Evolutionary conservation across 2,797 vertebrate genomes (phyloP).

Genomic region (Enoplosus armatus): DNA sequence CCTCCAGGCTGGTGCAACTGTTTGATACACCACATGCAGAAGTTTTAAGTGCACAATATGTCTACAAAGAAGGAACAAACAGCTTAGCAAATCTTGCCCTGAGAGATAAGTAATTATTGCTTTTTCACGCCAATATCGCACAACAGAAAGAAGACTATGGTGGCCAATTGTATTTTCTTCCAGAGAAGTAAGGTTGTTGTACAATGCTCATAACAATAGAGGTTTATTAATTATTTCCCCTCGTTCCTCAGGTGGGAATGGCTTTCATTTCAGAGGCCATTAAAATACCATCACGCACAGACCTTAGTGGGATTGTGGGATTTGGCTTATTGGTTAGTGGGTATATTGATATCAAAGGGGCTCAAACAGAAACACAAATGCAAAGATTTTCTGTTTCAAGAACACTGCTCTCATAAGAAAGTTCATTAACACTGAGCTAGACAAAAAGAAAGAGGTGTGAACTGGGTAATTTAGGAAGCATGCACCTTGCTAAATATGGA

Average conservation of each 20-base stretch:
- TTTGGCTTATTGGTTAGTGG: slow-evolving; percentile 54
- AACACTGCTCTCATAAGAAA: not conserved
- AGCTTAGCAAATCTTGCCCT: slow-evolving; percentile 8
- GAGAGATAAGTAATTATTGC: slow-evolving; percentile 29
- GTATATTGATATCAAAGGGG: slow-evolving; percentile 37
- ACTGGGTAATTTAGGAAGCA: not conserved
- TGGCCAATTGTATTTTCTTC: slow-evolving; percentile 26
- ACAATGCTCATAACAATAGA: slow-evolving; percentile 44
- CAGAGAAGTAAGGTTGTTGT: slow-evolving; percentile 20
- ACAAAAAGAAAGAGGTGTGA: not conserved
- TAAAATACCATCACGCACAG: slow-evolving; percentile 62
- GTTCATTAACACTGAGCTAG: slow-evolving; percentile 9
- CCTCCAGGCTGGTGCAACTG: slow-evolving; percentile 14
- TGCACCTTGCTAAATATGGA: not conserved
- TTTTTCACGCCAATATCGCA: slow-evolving; percentile 29
- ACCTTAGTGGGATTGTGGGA: slow-evolving; percentile 43
- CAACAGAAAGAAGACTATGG: slow-evolving; percentile 8
- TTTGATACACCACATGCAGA: slow-evolving; percentile 3
- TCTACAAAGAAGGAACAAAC: slow-evolving; percentile 17
- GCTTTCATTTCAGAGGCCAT: slow-evolving; percentile 64
- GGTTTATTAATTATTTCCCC: slow-evolving; percentile 52
- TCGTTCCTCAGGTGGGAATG: slow-evolving; percentile 58
- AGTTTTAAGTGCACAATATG: not conserved
- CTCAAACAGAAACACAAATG: slow-evolving; percentile 30
- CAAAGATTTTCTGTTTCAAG: slow-evolving; percentile 17